Conservation (phyloP, 2,113 vertebrate genomes). For the Pipra filicauda region DNA sequence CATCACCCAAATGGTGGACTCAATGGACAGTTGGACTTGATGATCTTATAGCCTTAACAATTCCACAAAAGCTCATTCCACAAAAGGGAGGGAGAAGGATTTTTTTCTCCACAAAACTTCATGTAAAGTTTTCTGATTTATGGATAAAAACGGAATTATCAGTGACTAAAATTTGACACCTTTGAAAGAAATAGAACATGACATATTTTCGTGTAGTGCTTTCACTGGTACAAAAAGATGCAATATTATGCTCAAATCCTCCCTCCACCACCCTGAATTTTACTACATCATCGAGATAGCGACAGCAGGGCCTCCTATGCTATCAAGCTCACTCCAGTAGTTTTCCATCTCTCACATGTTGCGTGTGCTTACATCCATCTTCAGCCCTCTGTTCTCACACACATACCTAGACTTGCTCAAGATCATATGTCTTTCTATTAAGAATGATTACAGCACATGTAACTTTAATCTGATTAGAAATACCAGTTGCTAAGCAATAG, state of each 20-base stretch:
- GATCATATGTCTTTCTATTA: background rate
- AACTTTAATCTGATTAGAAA: background rate
- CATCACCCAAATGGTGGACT: background rate
- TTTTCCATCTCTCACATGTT: background rate
- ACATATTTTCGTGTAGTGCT: background rate
- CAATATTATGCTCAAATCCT: background rate
- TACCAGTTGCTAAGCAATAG: slow-evolving; percentile 17
- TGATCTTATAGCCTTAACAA: background rate
- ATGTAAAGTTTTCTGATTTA: background rate
- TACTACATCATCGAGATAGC: background rate
- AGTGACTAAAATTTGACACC: background rate
- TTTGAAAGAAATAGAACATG: background rate
- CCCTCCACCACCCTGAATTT: background rate
- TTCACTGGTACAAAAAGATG: background rate
- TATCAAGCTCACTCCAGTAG: background rate
- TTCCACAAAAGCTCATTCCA: background rate
- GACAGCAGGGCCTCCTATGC: background rate
- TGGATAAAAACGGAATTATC: background rate
- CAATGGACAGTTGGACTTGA: background rate
- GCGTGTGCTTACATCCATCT: background rate
- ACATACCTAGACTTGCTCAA: background rate
- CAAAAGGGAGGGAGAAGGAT: background rate
- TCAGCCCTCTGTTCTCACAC: background rate
- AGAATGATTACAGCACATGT: background rate
- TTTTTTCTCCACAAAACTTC: background rate